A percentile compares a stretch with the other conserved stretches of the same genome.
Evolutionary conservation across 2,888 invertebrate species (phyloP).

Genomic region (Thalpophila matura): DNA sequence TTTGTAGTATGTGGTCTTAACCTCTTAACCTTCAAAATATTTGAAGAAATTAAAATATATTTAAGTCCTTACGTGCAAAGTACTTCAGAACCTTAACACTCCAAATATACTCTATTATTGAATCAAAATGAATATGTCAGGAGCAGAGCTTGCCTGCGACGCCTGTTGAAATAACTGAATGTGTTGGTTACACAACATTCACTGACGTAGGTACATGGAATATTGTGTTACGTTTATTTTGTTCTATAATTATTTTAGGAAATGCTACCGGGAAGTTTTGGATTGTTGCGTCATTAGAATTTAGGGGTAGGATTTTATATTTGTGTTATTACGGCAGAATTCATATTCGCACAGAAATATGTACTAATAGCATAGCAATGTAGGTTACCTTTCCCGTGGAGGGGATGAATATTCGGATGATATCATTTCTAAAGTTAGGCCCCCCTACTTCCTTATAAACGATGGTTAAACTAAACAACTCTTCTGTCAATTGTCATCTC

Average conservation of each 20-base stretch:
- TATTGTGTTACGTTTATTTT: constrained; percentile 27
- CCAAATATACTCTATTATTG: constrained; percentile 45
- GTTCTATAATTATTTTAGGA: constrained; percentile 48
- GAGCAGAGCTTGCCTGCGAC: constrained; percentile 49
- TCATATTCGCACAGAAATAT: no score
- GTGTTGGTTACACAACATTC: constrained; percentile 48
- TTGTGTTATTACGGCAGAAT: not conserved
- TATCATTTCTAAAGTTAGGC: no score
- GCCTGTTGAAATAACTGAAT: constrained; percentile 50
- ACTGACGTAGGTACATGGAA: constrained; percentile 45
- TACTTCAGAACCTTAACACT: constrained; percentile 18
- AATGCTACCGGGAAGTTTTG: constrained; percentile 19
- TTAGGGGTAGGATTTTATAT: not conserved
- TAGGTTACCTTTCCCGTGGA: no score
- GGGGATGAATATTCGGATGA: no score
- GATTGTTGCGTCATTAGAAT: constrained; percentile 18
- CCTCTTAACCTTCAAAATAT: constrained; percentile 21
- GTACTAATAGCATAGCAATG: no score
- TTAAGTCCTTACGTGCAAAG: constrained; percentile 6
- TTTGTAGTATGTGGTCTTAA: no score
- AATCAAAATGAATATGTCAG: constrained; percentile 70
- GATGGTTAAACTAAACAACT: no score
- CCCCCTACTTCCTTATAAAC: no score
- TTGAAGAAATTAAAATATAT: constrained; percentile 14
- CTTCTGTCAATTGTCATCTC: no score